phyloP scores from a whole-genome alignment of 2,113 vertebrate species.

The Jaculus jaculus region DNA sequence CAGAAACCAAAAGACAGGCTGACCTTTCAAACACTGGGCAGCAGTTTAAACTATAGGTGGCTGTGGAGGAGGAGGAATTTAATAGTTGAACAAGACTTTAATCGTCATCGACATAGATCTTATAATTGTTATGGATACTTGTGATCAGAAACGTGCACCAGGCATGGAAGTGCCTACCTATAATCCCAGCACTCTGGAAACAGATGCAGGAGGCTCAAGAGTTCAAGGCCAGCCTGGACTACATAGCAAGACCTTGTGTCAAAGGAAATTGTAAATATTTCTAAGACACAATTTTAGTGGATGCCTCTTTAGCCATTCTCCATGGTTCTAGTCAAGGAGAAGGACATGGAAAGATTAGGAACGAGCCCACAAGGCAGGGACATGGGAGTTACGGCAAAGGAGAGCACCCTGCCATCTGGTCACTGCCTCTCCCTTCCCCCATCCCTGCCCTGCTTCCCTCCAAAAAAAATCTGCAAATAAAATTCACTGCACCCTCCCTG shows the following conservation, averaged over 20 bases:
- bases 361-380: fast-evolving
- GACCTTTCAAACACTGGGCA: slow-evolving; percentile 54
- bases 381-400: fast-evolving
- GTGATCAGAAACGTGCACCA: too few species aligned
- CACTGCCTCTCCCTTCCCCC: neutral
- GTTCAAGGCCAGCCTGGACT: neutral
- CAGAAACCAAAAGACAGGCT: slow-evolving; percentile 70
- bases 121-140: neutral
- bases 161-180: neutral
- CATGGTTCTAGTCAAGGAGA: neutral
- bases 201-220: neutral
- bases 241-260: neutral
- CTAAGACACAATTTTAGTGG: fast-evolving
- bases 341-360: too few species aligned
- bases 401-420: fast-evolving
- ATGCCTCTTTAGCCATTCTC: neutral
- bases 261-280: neutral
- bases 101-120: neutral
- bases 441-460: neutral
- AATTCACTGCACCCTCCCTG: slow-evolving; percentile 46
- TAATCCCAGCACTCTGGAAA: neutral
- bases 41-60: neutral
- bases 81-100: neutral
- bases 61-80: neutral
- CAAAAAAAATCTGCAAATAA: slow-evolving; percentile 71